These are phyloP conservation scores for Aplodontia rufa DNA, from an alignment of 2,113 vertebrate species.

Conservation along the genomic window DNA sequence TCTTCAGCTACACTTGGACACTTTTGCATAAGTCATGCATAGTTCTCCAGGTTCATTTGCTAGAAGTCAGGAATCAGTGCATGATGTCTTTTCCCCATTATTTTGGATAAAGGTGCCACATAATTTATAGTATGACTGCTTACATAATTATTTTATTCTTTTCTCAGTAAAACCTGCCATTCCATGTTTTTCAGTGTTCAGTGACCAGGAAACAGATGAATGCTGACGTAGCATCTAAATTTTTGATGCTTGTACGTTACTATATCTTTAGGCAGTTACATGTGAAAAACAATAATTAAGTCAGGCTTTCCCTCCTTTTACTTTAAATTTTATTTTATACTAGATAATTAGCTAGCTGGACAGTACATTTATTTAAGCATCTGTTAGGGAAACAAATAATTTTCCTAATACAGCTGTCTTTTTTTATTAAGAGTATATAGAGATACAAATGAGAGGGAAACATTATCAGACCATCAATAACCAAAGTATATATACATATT, in stretches of 20 bases:
- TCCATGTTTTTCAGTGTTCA: neutral
- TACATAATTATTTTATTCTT: neutral
- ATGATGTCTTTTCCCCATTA: neutral
- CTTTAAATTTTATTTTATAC: conserved; percentile 37
- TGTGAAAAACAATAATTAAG: neutral
- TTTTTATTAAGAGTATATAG: too few relatives aligned
- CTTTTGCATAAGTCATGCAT: neutral
- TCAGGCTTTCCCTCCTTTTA: neutral
- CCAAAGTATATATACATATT: too few relatives aligned
- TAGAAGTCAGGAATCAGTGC: neutral
- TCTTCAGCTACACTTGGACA: neutral
- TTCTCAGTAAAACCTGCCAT: neutral
- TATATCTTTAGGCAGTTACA: neutral
- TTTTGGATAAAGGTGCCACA: neutral
- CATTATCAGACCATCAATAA: too few relatives aligned
- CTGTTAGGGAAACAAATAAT: conserved; percentile 39
- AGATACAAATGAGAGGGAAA: too few relatives aligned
- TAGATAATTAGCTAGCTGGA: neutral
- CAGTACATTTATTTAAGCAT: conserved; percentile 38
- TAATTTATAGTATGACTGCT: neutral
- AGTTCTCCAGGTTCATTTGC: neutral
- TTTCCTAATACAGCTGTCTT: neutral
- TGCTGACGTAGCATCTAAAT: neutral
- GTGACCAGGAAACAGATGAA: neutral
- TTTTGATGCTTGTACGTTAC: neutral